These are phyloP conservation scores for Pantherophis vulpinus DNA, from an alignment of 2,797 vertebrate species.

Conservation along the genomic window DNA sequence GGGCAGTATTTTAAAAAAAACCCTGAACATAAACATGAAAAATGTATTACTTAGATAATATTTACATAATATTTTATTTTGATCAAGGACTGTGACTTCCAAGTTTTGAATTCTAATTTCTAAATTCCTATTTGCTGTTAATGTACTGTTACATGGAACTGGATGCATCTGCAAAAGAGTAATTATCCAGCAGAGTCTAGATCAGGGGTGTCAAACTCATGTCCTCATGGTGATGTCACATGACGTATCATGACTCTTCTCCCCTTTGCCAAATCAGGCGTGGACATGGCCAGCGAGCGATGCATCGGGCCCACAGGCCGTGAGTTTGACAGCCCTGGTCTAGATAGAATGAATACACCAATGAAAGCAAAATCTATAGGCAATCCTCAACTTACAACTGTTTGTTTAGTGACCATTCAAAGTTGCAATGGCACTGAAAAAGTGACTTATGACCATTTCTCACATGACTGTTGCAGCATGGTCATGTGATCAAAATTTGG, in stretches of 20 bases:
- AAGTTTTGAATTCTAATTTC: background rate
- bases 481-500: background rate
- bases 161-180: background rate
- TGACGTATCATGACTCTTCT: too few relatives aligned
- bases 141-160: background rate
- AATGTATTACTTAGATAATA: background rate
- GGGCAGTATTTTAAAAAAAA: background rate
- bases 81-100: background rate
- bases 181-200: background rate
- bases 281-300: too few relatives aligned
- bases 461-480: background rate
- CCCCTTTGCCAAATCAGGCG: too few relatives aligned
- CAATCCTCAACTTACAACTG: background rate
- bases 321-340: background rate
- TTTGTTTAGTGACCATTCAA: background rate
- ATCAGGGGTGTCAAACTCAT: too few relatives aligned
- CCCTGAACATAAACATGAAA: background rate
- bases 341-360: background rate
- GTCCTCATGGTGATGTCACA: too few relatives aligned
- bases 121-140: background rate
- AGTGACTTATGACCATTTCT: background rate
- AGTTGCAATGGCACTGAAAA: background rate
- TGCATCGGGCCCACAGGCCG: too few relatives aligned
- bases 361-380: background rate
- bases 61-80: background rate